Base-by-base conservation (phyloP, 37 sponge, comb jelly and placozoan species). In the Tethya wilhelma region DNA sequence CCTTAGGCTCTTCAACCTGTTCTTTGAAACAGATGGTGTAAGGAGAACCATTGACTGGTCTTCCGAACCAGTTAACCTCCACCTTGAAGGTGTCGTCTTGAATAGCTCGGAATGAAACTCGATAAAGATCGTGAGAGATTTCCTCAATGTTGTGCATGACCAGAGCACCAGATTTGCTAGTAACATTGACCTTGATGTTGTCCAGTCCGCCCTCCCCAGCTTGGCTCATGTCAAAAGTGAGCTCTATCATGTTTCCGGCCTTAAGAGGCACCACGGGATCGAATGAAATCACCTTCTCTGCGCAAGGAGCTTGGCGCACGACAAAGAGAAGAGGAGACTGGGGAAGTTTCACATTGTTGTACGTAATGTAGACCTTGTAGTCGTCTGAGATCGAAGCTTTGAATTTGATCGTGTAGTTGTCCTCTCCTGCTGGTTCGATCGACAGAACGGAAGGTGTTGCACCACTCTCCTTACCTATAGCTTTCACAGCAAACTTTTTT, bases 171-270 rank as follows among this genome's bases (percentile, higher is more conserved):
- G 60, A 23, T 11, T n/a, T 38, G 2, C 63, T 26, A 38, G 64
- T 44, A 9, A 89, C 80, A 17, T 56, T 71, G 0, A 53, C 86
- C 1, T 68, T 59, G 46, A 73, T 41, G 9, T 64, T 60, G 1
- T 88, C 90, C 4, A 63, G 53, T 0, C 90, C 90, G 1, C 87
- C 90, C 14, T 73, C 76, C 0, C 94, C 94, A 37, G 94, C 94
- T 22, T 67, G 49, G 20, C 72, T 70, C 37, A 78, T 68, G 63
- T 93, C 90, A 43, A 93, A 85, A 5, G 59, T 45, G 66, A 93
- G 43, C 46, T 89, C 94, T 31, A 88, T 65, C 3, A 90, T 79
- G 29, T 74, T 56, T 12, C 87, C 87, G 6, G 56, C 67, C 29
- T 42, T 25, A 23, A 83, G 78, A 3, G 87, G 91, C 0, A 90